Percentiles rank a stretch among this genome's conserved stretches.
Conservation (phyloP, 2,888 invertebrate genomes). For the Uropetala carovei region DNA sequence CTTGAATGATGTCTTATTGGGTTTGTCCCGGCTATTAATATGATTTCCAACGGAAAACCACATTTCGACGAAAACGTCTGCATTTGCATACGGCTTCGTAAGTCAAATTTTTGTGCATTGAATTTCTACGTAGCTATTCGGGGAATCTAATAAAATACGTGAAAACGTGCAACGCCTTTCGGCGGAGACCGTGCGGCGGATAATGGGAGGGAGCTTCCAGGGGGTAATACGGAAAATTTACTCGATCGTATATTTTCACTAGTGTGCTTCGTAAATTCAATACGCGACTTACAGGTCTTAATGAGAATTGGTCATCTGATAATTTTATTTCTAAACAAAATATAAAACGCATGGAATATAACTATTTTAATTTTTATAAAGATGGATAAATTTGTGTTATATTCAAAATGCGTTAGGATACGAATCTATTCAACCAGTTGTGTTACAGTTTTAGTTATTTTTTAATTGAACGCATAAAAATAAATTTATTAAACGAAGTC, state of each 20-base stretch:
- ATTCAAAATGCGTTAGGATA: too few relatives aligned
- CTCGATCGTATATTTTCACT: not conserved
- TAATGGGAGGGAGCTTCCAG: not conserved
- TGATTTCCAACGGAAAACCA: conserved; percentile 38
- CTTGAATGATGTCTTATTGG: not conserved
- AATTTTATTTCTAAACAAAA: too few relatives aligned
- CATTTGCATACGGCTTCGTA: conserved; percentile 7
- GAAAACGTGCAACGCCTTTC: conserved; percentile 33
- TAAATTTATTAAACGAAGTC: too few relatives aligned
- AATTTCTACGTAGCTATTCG: not conserved
- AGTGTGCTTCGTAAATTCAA: too few relatives aligned
- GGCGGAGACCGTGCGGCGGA: conserved; percentile 5
- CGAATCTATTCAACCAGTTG: too few relatives aligned
- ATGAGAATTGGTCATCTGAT: too few relatives aligned
- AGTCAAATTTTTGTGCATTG: not conserved
- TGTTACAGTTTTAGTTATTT: too few relatives aligned
- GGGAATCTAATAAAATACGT: conserved; percentile 49
- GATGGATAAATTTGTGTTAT: too few relatives aligned
- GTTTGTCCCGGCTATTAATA: not conserved
- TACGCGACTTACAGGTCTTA: too few relatives aligned
- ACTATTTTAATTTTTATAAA: too few relatives aligned
- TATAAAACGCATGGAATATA: too few relatives aligned
- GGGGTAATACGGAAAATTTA: not conserved
- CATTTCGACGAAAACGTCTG: conserved; percentile 14
- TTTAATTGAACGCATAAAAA: too few relatives aligned